Evolutionary conservation across 2,113 vertebrate genomes (phyloP).

Genomic region (Scortum barcoo): DNA sequence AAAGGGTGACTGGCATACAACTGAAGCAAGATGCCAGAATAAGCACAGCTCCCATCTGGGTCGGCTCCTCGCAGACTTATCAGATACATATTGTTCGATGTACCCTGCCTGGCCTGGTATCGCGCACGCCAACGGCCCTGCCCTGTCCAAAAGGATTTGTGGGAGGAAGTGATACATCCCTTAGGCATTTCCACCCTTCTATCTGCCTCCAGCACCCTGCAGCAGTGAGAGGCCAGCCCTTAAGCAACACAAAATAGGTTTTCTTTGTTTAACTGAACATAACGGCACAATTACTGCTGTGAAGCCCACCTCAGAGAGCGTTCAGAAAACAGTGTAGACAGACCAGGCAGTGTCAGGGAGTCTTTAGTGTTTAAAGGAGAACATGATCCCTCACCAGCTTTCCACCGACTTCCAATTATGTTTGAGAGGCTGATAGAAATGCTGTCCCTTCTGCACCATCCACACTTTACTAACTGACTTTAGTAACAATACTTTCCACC

Average conservation of each 20-base stretch:
- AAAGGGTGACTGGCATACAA: not conserved
- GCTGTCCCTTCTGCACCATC: no score
- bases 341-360: not conserved
- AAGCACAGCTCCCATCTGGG: conserved; percentile 7
- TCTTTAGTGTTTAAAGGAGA: not conserved
- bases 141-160: conserved; percentile 60
- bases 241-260: not conserved
- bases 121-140: conserved; percentile 52
- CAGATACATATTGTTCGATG: conserved; percentile 47
- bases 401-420: not conserved
- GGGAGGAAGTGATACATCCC: conserved; percentile 79
- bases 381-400: not conserved
- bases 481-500: not conserved
- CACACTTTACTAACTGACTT: not conserved
- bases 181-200: conserved; percentile 77
- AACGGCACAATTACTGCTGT: not conserved
- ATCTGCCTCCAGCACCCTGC: conserved; percentile 56
- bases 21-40: conserved; percentile 37
- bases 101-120: conserved; percentile 53
- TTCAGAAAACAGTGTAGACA: not conserved
- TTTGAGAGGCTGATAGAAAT: no score
- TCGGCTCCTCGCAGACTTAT: conserved; percentile 36
- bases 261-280: conserved; percentile 18
- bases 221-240: conserved; percentile 9
- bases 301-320: not conserved